Evolutionary conservation across 2,113 vertebrate genomes (phyloP).

Genomic region (Monarcha castaneiventris): DNA sequence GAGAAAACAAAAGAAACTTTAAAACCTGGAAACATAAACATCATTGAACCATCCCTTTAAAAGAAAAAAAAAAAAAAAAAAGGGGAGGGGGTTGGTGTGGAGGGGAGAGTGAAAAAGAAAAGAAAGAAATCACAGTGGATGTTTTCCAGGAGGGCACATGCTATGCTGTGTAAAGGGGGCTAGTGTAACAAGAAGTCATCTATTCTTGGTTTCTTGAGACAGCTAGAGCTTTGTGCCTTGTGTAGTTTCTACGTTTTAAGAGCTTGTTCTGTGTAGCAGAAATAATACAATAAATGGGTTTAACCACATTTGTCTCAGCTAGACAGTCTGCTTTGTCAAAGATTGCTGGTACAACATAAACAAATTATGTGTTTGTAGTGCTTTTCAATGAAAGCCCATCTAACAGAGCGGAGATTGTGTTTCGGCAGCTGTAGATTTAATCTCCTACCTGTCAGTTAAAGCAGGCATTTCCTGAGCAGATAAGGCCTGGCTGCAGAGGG

Average conservation of each 20-base stretch:
- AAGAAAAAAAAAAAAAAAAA: neutral
- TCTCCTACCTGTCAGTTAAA: constrained; percentile 87
- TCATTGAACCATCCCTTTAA: constrained; percentile 58
- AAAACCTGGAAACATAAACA: constrained; percentile 71
- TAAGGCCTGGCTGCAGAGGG: constrained; percentile 76
- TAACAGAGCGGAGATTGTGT: constrained; percentile 81
- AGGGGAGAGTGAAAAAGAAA: neutral
- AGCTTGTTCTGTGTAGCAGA: constrained; percentile 83
- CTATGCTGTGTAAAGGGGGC: constrained; percentile 85
- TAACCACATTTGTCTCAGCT: constrained; percentile 84
- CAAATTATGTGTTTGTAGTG: constrained; percentile 82
- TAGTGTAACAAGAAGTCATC: constrained; percentile 91
- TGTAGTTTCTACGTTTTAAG: constrained; percentile 86
- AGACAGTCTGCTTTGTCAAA: constrained; percentile 83
- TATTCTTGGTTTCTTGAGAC: constrained; percentile 89
- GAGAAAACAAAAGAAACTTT: constrained; percentile 73
- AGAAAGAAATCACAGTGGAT: constrained; percentile 83
- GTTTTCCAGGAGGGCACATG: constrained; percentile 85
- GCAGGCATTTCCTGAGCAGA: constrained; percentile 85
- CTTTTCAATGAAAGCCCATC: constrained; percentile 78
- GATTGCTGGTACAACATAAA: constrained; percentile 79
- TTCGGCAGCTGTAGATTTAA: constrained; percentile 85
- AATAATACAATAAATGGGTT: constrained; percentile 86
- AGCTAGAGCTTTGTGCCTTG: constrained; percentile 81
- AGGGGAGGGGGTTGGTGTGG: rapidly evolving